These are phyloP conservation scores for Ophion costatus DNA, from an alignment of 2,888 invertebrate genomes.

Conservation along the genomic window DNA sequence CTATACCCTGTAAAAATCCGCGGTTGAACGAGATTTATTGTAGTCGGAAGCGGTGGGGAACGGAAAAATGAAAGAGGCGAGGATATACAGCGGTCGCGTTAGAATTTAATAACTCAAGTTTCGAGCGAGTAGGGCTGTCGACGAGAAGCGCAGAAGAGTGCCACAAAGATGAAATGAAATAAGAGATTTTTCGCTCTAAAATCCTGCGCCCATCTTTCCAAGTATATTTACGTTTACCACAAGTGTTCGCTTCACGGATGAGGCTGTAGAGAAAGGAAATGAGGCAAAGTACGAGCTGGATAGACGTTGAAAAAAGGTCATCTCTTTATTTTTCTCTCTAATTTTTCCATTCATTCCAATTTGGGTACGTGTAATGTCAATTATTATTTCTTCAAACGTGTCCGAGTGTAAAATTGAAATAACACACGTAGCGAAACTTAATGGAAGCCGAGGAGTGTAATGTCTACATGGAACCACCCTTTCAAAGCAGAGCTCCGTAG, in stretches of 20 bases:
- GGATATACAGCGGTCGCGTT: conserved; percentile 20
- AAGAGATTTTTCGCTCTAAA: conserved; percentile 49
- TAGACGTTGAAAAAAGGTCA: background rate
- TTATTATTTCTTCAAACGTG: too few species aligned
- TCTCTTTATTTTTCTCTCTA: too few species aligned
- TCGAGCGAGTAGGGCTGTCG: conserved; percentile 56
- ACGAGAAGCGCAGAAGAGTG: conserved; percentile 55
- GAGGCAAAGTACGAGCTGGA: too few species aligned
- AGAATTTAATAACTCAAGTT: conserved; percentile 73
- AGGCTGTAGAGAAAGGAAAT: background rate
- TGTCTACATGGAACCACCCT: too few species aligned
- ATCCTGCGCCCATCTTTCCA: conserved; percentile 33
- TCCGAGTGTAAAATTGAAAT: too few species aligned
- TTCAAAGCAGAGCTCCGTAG: too few species aligned
- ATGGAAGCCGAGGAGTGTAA: too few species aligned
- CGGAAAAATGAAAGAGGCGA: conserved; percentile 39
- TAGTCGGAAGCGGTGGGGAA: conserved; percentile 14
- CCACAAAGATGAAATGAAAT: conserved; percentile 46
- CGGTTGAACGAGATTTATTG: conserved; percentile 1
- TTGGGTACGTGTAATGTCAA: background rate
- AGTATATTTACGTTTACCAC: conserved; percentile 40
- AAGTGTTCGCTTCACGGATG: background rate
- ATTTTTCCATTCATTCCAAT: background rate
- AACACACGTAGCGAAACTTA: too few species aligned
- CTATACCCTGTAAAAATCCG: background rate